phyloP scores from a whole-genome alignment of 1,140 invertebrate genomes.

The Papilio machaon region DNA sequence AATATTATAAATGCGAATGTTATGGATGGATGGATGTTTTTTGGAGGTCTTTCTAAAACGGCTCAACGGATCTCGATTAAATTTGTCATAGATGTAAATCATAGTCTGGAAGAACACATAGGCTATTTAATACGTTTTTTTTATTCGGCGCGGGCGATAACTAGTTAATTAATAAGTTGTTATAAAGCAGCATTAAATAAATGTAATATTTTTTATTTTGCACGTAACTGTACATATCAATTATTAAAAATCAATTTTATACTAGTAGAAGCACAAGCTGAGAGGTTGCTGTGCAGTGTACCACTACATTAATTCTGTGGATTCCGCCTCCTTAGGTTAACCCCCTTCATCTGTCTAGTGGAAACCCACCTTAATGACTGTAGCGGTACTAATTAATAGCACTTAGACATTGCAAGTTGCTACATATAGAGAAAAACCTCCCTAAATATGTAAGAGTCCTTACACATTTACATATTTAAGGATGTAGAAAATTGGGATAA shows the following conservation, averaged over 20 bases:
- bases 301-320: slow-evolving; percentile 4
- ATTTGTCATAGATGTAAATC: no score
- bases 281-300: not conserved
- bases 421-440: not conserved
- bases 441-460: not conserved
- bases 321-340: slow-evolving; percentile 5
- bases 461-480: no score
- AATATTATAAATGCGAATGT: no score
- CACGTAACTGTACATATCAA: not conserved
- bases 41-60: no score
- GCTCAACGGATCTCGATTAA: no score
- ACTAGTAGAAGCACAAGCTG: not conserved
- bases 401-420: not conserved
- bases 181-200: not conserved
- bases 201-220: not conserved
- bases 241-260: slow-evolving; percentile 2
- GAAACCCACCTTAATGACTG: not conserved
- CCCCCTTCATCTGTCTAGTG: slow-evolving; percentile 1
- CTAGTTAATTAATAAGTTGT: no score
- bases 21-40: no score
- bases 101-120: no score
- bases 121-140: no score
- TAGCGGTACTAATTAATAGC: not conserved
- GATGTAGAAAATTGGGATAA: no score
- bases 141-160: no score